Base-by-base conservation (phyloP, 2,888 invertebrate genomes). In the Polydrusus tereticollis region DNA sequence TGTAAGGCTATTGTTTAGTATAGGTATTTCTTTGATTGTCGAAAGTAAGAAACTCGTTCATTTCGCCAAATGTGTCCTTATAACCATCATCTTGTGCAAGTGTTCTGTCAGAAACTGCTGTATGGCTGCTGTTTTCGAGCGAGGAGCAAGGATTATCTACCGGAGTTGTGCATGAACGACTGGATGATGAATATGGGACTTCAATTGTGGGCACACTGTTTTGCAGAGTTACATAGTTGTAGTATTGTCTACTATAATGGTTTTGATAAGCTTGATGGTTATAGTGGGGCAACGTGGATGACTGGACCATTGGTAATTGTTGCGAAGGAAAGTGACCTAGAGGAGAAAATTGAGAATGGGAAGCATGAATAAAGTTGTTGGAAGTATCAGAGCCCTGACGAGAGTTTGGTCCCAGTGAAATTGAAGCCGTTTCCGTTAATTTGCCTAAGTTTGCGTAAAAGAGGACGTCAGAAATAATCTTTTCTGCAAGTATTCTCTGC, bases 371-470 rank as follows among this genome's bases (percentile, higher is more conserved):
- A 36, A 36, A 36, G 36, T 36, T 36, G 36, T 6, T 12, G 36
- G n/a, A n/a, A n/a, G n/a, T 36, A 36, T 6, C 12, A 36, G 12
- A 36, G 36, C 10, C 36, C 12, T 36, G 36, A 12, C 12, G 36
- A 12, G 36, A 12, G 36, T 36, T 36, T 26, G 45, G 18, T 8
- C 21, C 5, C 50, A 57, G 36, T n/a, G 8, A 57, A n/a, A 36
- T 38, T 20, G 12, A 26, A 38, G 36, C 36, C 29, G 58, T 50
- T 67, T 52, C 62, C 20, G 47, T 69, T 21, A 65, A 41, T n/a
- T 72, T 69, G 41, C 68, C 68, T 47, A 67, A 43, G 57, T 36
- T 66, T 41, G 47, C 45, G 23, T 57, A 64, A 47, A 64, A 63
- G 41, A 69, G 63, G 21, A 47, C 26, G 26, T 70, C 64, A 14